A percentile compares a stretch with the other conserved stretches of the same genome.
Conservation (phyloP, 92 coral and sea anemone genomes). For the Porites divaricata region DNA sequence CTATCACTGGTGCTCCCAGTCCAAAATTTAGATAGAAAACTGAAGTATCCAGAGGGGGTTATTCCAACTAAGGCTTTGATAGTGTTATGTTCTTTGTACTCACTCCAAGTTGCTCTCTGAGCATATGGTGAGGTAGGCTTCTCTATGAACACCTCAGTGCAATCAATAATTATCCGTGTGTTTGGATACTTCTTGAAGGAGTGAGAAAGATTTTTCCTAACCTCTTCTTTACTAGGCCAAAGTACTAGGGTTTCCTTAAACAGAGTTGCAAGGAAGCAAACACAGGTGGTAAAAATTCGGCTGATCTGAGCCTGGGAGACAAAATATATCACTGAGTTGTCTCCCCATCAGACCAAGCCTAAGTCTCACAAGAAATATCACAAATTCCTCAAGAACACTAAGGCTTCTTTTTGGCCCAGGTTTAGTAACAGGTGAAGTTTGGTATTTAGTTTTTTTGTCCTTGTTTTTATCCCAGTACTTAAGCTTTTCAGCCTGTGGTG, state of each 20-base stretch:
- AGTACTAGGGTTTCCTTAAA: constrained; percentile 38
- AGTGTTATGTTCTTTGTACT: too few species aligned
- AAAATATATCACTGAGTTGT: constrained; percentile 57
- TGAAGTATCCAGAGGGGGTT: too few species aligned
- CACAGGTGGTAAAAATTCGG: constrained; percentile 57
- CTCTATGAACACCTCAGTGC: constrained; percentile 36
- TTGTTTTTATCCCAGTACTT: constrained; percentile 64
- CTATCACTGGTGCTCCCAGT: too few species aligned
- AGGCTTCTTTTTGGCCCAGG: constrained; percentile 59
- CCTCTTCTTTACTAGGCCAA: constrained; percentile 48
- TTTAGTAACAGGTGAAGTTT: constrained; percentile 32
- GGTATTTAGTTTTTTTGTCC: constrained; percentile 38
- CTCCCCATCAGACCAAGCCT: constrained; percentile 61
- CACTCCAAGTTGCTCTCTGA: constrained; percentile 32
- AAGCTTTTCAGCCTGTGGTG: too few species aligned
- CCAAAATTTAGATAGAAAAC: too few species aligned
- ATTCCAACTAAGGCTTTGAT: too few species aligned
- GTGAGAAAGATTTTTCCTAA: background rate
- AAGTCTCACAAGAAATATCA: constrained; percentile 51
- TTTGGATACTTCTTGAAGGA: constrained; percentile 46
- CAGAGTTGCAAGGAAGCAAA: constrained; percentile 47
- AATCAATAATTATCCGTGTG: constrained; percentile 33
- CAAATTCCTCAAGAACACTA: constrained; percentile 40
- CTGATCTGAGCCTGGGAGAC: constrained; percentile 38
- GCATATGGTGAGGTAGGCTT: constrained; percentile 32